phyloP scores from a whole-genome alignment of 2,797 vertebrate species.

The Malacoraja senta region DNA sequence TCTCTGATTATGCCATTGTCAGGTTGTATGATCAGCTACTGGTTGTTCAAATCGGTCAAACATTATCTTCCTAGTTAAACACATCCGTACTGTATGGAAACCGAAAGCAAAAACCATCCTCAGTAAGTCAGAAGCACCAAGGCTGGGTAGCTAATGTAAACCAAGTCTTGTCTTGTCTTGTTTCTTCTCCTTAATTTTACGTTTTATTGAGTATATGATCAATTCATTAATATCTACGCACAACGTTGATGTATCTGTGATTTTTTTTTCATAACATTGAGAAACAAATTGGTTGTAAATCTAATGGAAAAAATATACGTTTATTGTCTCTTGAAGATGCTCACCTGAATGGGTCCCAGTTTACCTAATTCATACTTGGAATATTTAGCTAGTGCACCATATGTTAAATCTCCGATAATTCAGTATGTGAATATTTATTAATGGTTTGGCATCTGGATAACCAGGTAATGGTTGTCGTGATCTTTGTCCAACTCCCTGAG shows the following conservation, averaged over 20 bases:
- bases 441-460: too few species aligned
- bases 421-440: too few species aligned
- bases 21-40: not conserved
- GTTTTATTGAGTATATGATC: not conserved
- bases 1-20: not conserved
- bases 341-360: not conserved
- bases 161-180: too few species aligned
- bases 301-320: not conserved
- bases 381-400: not conserved
- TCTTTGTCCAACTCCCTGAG: too few species aligned
- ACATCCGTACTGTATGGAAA: slow-evolving; percentile 8
- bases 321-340: not conserved
- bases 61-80: not conserved
- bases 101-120: not conserved
- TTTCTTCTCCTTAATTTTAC: not conserved
- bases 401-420: too few species aligned
- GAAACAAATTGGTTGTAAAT: not conserved
- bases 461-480: too few species aligned
- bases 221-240: not conserved
- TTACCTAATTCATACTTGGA: not conserved
- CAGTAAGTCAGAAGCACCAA: slow-evolving; percentile 5
- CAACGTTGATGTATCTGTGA: not conserved
- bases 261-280: not conserved
- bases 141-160: not conserved
- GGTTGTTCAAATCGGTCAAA: not conserved